Evolutionary conservation across 1,140 invertebrate genomes (phyloP).

Genomic region (Papilio glaucus): DNA sequence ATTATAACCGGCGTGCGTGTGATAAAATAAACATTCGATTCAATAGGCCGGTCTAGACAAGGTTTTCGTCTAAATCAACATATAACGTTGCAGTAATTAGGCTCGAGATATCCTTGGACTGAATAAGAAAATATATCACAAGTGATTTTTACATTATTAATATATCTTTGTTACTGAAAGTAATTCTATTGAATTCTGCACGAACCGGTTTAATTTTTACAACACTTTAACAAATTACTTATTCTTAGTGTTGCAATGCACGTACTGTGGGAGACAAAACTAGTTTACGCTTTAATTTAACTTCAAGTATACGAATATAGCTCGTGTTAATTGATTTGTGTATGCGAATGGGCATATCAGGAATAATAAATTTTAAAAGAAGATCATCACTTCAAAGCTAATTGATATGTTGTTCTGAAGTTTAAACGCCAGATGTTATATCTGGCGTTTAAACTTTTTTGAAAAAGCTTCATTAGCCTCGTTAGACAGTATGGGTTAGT

Average conservation of each 20-base stretch:
- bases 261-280: neutral
- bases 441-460: too few relatives aligned
- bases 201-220: neutral
- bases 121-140: neutral
- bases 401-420: neutral
- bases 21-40: conserved; percentile 38
- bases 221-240: neutral
- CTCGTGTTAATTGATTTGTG: neutral
- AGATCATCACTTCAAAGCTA: neutral
- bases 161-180: neutral
- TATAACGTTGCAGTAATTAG: conserved; percentile 8
- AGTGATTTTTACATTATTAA: conserved; percentile 8
- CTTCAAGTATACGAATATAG: neutral
- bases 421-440: too few relatives aligned
- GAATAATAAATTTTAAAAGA: neutral
- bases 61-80: conserved; percentile 7
- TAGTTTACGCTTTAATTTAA: neutral
- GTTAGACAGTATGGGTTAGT: too few relatives aligned
- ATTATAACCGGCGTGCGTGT: conserved; percentile 24
- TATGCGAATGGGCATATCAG: neutral
- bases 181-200: conserved; percentile 3
- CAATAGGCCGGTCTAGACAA: conserved; percentile 33
- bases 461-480: too few relatives aligned
- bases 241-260: neutral
- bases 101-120: conserved; percentile 23